These are phyloP conservation scores for Drosophila saltans DNA, from an alignment of 1,140 invertebrate species.

Conservation along the genomic window DNA sequence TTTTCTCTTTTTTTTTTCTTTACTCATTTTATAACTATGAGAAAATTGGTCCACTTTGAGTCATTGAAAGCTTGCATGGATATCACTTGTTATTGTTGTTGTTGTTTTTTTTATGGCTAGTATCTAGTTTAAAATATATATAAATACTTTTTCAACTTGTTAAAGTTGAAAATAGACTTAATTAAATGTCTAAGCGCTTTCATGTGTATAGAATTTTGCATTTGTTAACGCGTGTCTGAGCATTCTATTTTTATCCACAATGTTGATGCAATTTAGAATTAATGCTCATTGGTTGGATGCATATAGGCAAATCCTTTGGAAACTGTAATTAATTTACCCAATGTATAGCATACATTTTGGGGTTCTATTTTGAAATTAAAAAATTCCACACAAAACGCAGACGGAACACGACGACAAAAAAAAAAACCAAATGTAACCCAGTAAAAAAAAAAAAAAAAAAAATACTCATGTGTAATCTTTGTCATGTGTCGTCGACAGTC, in stretches of 20 bases:
- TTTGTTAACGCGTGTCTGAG: too few relatives aligned
- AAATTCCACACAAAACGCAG: constrained; percentile 66
- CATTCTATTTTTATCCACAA: too few relatives aligned
- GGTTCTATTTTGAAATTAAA: constrained; percentile 61
- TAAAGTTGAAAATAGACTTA: too few relatives aligned
- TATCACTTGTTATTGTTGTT: not conserved
- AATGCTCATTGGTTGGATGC: constrained; percentile 43
- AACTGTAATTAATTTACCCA: constrained; percentile 68
- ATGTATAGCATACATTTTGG: constrained; percentile 40
- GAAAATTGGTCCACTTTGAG: not conserved
- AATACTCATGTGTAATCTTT: constrained; percentile 43
- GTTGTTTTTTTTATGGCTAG: too few relatives aligned
- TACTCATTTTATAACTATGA: constrained; percentile 12
- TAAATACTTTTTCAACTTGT: too few relatives aligned
- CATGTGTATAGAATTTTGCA: too few relatives aligned
- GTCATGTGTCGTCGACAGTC: constrained; percentile 59
- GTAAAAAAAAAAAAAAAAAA: not conserved
- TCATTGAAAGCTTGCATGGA: not conserved
- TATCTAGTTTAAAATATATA: too few relatives aligned
- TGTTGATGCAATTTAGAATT: constrained; percentile 49
- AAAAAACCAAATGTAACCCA: constrained; percentile 17
- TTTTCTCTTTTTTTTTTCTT: not conserved
- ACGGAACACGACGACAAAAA: constrained; percentile 30
- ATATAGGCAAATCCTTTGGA: constrained; percentile 33
- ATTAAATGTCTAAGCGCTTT: too few relatives aligned